Evolutionary conservation across 2,888 invertebrate genomes (phyloP).

Genomic region (Ophion costatus): DNA sequence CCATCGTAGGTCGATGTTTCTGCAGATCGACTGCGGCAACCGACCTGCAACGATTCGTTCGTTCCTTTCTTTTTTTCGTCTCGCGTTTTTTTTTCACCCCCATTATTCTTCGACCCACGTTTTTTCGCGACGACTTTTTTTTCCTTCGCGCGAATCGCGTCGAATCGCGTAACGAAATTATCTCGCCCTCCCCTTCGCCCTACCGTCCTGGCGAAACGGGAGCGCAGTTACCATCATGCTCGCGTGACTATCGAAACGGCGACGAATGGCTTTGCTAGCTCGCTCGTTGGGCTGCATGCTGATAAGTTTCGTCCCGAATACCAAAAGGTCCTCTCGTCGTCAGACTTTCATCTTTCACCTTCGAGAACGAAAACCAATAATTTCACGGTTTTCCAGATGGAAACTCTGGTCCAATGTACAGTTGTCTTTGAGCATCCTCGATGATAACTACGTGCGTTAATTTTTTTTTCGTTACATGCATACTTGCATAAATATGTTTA

Average conservation of each 20-base stretch:
- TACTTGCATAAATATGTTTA: too few species aligned
- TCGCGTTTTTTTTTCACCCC: conserved; percentile 23
- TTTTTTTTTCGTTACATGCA: too few species aligned
- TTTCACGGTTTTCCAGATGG: conserved; percentile 69
- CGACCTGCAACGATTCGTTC: conserved; percentile 34
- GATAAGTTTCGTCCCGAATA: conserved; percentile 73
- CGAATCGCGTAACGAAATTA: conserved; percentile 70
- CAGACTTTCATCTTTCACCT: conserved; percentile 18
- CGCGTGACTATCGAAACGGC: conserved; percentile 39
- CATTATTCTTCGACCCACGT: conserved; percentile 41
- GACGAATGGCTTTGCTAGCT: conserved; percentile 43
- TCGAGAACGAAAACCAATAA: conserved; percentile 75
- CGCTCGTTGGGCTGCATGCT: conserved; percentile 56
- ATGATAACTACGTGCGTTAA: neutral
- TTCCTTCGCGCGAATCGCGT: conserved; percentile 39
- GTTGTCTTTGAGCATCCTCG: conserved; percentile 3
- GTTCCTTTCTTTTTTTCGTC: conserved; percentile 18
- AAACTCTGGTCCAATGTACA: neutral
- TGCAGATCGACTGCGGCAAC: conserved; percentile 39
- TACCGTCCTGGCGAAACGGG: conserved; percentile 1
- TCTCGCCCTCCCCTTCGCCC: conserved; percentile 55
- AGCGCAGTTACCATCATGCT: conserved; percentile 52
- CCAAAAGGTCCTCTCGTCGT: conserved; percentile 28
- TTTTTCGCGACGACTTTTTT: conserved; percentile 27
- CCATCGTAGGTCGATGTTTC: conserved; percentile 56